Evolutionary conservation across 2,113 vertebrate species (phyloP), one percentile per base, ranked within the genome.

Genomic region (Rattus rattus): DNA sequence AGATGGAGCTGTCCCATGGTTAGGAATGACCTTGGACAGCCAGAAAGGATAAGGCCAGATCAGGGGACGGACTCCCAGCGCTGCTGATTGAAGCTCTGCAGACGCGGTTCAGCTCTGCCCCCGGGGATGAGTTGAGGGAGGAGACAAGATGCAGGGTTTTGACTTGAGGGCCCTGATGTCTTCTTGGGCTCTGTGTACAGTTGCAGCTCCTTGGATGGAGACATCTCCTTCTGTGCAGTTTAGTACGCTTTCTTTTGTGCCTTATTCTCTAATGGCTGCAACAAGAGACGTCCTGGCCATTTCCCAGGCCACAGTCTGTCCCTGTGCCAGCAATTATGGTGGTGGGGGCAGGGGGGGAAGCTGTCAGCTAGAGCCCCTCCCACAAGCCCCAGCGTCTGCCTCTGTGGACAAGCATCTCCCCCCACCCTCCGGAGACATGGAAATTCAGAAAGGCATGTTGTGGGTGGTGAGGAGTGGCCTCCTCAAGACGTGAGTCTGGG

Each of bases 401-500:
- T 77, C 93, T 79, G 39, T n/a, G 39, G 24, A 20, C 7, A 3
- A 11, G 59, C 69, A 3, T 7, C 24, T 43, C 43, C 43, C 43
- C 43, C 43, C 43, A 43, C 43, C 73, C 61, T 39, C 0, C 2
- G 7, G 0, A 7, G 24, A 54, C 24, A 5, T 13, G 10, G 17
- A 19, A 1, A 85, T 54, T 72, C 54, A 19, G 16, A 36, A 14
- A 7, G 0, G 36, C n/a, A 13, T 6, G 70, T 8, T 8, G 65
- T 10, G 28, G 47, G 26, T 7, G 47, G 1, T 0, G 0, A 9
- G 10, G 0, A 0, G 20, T 3, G 0, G 30, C 28, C 49, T 65
- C 73, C 22, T 24, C 1, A 1, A 5, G 2, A 4, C 3, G 26
- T 19, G 30, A 49, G 5, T 13, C 28, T 73, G 3, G 11, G 63